phyloP scores from a whole-genome alignment of 2,797 vertebrate species.

The Carcharodon carcharias region DNA sequence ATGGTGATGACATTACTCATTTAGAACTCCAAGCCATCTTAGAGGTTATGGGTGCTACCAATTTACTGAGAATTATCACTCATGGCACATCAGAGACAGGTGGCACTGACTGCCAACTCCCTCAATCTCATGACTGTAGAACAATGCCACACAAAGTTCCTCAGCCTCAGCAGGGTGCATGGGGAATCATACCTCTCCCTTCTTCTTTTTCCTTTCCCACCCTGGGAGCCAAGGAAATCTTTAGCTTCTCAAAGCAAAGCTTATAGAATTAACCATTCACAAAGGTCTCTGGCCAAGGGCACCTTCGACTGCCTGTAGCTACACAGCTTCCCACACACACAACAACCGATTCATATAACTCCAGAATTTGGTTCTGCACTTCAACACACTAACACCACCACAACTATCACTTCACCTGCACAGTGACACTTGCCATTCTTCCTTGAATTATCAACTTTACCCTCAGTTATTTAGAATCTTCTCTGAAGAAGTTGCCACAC shows the following conservation, averaged over 20 bases:
- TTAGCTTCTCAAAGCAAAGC: neutral
- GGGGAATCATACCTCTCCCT: neutral
- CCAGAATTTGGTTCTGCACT: neutral
- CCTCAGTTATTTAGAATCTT: neutral
- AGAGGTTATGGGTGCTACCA: no score
- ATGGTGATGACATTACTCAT: neutral
- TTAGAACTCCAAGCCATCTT: neutral
- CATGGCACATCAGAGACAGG: neutral
- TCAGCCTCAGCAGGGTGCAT: neutral
- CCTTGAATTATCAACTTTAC: neutral
- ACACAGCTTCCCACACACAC: neutral
- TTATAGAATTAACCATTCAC: neutral
- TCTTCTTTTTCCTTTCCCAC: neutral
- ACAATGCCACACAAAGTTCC: neutral
- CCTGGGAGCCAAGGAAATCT: neutral
- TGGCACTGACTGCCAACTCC: neutral
- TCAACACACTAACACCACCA: neutral
- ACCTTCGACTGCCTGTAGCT: neutral
- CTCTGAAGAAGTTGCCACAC: neutral
- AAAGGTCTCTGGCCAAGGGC: neutral
- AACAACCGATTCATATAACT: neutral
- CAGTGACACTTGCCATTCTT: neutral
- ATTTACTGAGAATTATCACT: neutral
- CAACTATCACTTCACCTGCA: neutral
- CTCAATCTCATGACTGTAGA: neutral